These are phyloP conservation scores for Eilema depressum DNA, from an alignment of 2,888 invertebrate species.

Conservation along the genomic window DNA sequence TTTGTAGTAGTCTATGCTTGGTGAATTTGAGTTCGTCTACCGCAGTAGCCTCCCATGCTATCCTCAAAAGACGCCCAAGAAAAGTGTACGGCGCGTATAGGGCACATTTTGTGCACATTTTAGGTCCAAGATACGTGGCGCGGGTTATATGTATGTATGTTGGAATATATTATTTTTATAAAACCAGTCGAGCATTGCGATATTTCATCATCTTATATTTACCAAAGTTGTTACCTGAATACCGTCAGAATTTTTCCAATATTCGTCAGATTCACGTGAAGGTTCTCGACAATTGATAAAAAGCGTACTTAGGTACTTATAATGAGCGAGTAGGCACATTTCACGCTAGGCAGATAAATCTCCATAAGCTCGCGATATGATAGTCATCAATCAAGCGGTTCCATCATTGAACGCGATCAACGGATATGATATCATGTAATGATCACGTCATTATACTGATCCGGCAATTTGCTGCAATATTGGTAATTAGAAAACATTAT, in stretches of 20 bases:
- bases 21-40: no score
- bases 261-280: neutral
- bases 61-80: no score
- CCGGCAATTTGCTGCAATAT: conserved; percentile 4
- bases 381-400: conserved; percentile 12
- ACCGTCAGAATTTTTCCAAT: neutral
- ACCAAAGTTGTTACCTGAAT: neutral
- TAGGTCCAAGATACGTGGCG: no score
- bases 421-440: neutral
- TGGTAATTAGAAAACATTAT: conserved; percentile 5
- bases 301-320: neutral
- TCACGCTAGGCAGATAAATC: neutral
- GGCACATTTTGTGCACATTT: no score
- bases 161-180: no score
- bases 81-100: no score
- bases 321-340: conserved; percentile 1
- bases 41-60: no score
- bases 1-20: no score
- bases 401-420: conserved; percentile 1
- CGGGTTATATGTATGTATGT: no score
- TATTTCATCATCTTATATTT: neutral
- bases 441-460: neutral
- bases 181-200: no score
- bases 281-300: neutral
- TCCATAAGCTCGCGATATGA: conserved; percentile 8